phyloP scores from a whole-genome alignment of 1,140 invertebrate species.

The Drosophila gunungcola region DNA sequence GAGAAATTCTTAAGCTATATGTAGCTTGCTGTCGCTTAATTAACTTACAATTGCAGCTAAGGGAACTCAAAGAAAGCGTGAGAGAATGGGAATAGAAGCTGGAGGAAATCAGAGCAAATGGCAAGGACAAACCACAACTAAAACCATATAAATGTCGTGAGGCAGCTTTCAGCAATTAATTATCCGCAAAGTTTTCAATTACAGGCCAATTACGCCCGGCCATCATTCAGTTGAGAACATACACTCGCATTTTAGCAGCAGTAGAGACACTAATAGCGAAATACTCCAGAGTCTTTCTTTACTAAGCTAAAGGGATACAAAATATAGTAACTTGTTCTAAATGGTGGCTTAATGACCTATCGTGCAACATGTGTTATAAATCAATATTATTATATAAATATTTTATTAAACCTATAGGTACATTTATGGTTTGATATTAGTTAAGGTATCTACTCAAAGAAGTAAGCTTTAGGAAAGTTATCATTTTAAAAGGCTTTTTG shows the following conservation, averaged over 20 bases:
- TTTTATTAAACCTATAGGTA: too few relatives aligned
- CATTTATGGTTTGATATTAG: too few relatives aligned
- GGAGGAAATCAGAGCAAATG: conserved; percentile 30
- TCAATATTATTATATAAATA: too few relatives aligned
- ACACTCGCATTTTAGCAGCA: conserved; percentile 9
- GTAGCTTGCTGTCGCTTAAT: conserved; percentile 59
- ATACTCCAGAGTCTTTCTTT: background rate
- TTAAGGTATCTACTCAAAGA: too few relatives aligned
- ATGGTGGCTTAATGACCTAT: background rate
- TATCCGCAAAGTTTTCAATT: conserved; percentile 80
- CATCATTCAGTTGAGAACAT: conserved; percentile 36
- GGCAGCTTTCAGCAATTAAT: conserved; percentile 77
- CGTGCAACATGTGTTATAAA: too few relatives aligned
- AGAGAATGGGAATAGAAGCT: background rate
- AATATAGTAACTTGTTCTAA: background rate
- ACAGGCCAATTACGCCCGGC: conserved; percentile 68
- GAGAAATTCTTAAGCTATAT: conserved; percentile 31
- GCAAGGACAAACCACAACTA: conserved; percentile 59
- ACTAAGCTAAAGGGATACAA: background rate
- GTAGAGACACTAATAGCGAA: background rate
- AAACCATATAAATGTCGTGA: conserved; percentile 75
- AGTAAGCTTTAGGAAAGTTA: too few relatives aligned
- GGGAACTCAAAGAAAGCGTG: conserved; percentile 8
- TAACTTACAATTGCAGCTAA: conserved; percentile 63
- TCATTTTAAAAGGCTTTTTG: too few relatives aligned